Percentiles rank a stretch among this genome's conserved stretches.
Conservation (phyloP, 2,797 vertebrate species). For the Acanthurus tractus region DNA sequence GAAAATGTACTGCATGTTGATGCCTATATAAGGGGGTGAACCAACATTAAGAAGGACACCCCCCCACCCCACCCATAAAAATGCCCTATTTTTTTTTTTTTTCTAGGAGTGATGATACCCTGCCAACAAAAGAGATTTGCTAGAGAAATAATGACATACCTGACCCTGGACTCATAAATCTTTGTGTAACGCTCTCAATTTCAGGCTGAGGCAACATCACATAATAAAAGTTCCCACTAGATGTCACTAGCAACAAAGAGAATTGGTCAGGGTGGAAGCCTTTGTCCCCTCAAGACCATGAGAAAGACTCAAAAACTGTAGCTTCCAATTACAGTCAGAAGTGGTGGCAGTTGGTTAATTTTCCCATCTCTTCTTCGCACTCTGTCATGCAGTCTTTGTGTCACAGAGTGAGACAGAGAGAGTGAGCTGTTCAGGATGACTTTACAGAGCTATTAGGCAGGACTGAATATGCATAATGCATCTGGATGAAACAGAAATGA, state of each 20-base stretch:
- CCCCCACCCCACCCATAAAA: neutral
- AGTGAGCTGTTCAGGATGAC: neutral
- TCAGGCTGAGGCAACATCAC: neutral
- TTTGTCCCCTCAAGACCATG: slow-evolving; percentile 58
- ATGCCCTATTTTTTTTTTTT: neutral
- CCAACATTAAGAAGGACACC: neutral
- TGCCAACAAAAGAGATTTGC: neutral
- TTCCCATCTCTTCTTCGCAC: slow-evolving; percentile 21
- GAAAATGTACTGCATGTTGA: neutral
- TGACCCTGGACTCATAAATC: neutral
- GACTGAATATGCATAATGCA: slow-evolving; percentile 22
- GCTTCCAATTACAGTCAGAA: slow-evolving; percentile 34
- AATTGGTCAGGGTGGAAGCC: slow-evolving; percentile 27
- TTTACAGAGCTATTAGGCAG: slow-evolving; percentile 13
- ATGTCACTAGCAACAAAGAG: slow-evolving; percentile 77
- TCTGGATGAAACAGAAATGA: slow-evolving; percentile 30
- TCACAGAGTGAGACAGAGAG: neutral
- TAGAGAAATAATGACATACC: neutral
- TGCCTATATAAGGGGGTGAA: neutral
- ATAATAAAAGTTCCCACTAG: slow-evolving; percentile 69
- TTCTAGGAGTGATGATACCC: neutral
- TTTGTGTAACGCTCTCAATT: neutral
- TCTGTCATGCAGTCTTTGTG: slow-evolving; percentile 24
- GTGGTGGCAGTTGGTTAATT: slow-evolving; percentile 40
- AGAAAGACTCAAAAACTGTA: slow-evolving; percentile 34